Percentiles rank a stretch among this genome's conserved stretches.
phyloP scores from a whole-genome alignment of 1,140 invertebrate species.

The Trissolcus basalis region DNA sequence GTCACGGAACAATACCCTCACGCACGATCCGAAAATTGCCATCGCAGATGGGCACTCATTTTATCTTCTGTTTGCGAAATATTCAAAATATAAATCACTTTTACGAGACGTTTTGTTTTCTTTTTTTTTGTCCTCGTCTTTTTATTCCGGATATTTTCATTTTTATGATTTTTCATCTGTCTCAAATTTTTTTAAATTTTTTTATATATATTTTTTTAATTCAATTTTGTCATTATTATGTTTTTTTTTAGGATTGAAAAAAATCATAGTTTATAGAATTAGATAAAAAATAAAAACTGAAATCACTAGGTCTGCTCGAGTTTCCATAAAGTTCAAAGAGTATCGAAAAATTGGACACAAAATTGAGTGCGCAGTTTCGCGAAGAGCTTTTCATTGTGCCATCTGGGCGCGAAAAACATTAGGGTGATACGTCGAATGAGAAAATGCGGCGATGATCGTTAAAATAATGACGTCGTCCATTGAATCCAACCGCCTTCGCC shows the following conservation, averaged over 20 bases:
- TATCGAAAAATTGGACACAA: too few relatives aligned
- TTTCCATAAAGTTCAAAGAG: too few relatives aligned
- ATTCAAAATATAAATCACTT: conserved; percentile 17
- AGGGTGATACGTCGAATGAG: conserved; percentile 40
- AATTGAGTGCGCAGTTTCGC: too few relatives aligned
- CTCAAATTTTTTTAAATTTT: too few relatives aligned
- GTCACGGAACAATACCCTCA: background rate
- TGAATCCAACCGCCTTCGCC: conserved; percentile 25
- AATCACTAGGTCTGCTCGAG: too few relatives aligned
- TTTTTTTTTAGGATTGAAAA: too few relatives aligned
- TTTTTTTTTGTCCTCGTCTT: background rate
- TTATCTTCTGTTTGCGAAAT: conserved; percentile 1
- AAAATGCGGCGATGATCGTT: conserved; percentile 51
- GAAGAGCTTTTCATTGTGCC: conserved; percentile 20
- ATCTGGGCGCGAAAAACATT: conserved; percentile 46
- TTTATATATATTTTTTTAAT: too few relatives aligned
- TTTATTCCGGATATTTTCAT: too few relatives aligned
- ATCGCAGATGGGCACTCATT: conserved; percentile 38
- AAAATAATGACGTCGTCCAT: conserved; percentile 54
- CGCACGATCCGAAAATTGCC: background rate
- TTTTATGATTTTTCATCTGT: too few relatives aligned
- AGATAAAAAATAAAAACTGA: too few relatives aligned
- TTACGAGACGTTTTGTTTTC: conserved; percentile 1
- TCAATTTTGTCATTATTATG: too few relatives aligned
- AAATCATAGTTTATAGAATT: too few relatives aligned